Evolutionary conservation across 2,797 vertebrate species (phyloP), one percentile per base, ranked within the genome.

Genomic region (Oryzias dopingdopingensis): DNA sequence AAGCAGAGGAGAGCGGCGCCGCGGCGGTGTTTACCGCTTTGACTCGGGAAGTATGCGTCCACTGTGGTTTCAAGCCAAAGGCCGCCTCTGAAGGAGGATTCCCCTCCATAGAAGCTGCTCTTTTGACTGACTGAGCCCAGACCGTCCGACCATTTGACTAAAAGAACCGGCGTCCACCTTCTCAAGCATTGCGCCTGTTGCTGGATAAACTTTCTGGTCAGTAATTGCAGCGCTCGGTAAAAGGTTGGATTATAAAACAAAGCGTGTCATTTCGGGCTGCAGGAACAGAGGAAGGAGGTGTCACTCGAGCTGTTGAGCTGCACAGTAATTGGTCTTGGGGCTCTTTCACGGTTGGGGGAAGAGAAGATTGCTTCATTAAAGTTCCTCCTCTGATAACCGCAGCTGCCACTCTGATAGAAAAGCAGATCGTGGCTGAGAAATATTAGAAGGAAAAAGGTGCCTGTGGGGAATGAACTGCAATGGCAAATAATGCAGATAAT

Each of bases 351-450:
- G 85, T 87, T 72, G 74, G 83, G 55, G 76, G 70, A 76, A 65
- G 66, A 67, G 76, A 69, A 84, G 88, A 92, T 91, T 91, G 89
- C 87, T 90, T 91, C 90, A 91, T 92, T 92, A 90, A 78, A 86
- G 84, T 88, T 87, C 82, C 84, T 85, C 75, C 77, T 86, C 80
- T 81, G 86, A 90, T 90, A 83, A 83, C 83, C 62, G 57, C 83
- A 58, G 70, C 79, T 59, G 64, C 77, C 69, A 32, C 59, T 6
- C 77, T 50, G 82, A 83, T 73, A 72, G 81, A 83, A 86, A 76
- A 63, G 77, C 67, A 70, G 72, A 84, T 89, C 71, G 84, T 78
- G 80, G 80, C 80, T 70, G 83, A 87, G 77, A 71, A 77, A 76
- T 74, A 70, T 87, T 75, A 74, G 66, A 48, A 17, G 7, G 12